Conservation (phyloP, 2,113 vertebrate species). For the Lasiurus cinereus region DNA sequence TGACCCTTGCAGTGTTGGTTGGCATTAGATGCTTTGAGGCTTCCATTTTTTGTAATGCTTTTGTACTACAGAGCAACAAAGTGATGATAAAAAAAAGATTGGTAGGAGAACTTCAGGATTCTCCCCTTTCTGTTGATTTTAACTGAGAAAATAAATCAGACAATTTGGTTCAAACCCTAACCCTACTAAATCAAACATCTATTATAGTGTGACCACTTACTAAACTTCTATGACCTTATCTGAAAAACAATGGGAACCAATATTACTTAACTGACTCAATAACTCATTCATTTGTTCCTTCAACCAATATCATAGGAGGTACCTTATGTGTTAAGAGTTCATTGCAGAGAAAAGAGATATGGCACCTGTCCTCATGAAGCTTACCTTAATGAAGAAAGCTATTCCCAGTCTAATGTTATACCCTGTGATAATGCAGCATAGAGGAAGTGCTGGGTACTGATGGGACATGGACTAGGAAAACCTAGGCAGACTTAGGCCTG, state of each 20-base stretch:
- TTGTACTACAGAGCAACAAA: neutral
- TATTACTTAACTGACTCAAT: neutral
- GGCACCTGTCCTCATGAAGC: neutral
- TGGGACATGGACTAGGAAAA: neutral
- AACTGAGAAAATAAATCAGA: neutral
- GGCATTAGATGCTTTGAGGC: neutral
- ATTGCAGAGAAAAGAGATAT: neutral
- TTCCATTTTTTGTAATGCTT: neutral
- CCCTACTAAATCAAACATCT: neutral
- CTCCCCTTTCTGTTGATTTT: neutral
- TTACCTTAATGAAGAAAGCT: neutral
- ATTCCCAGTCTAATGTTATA: neutral
- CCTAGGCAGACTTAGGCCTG: too few species aligned
- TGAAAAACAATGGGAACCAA: neutral
- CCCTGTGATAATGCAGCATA: neutral
- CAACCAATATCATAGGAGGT: neutral
- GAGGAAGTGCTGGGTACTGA: neutral
- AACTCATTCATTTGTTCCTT: constrained; percentile 18
- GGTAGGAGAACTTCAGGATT: neutral
- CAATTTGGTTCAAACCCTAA: neutral
- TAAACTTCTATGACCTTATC: neutral
- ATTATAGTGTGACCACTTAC: neutral
- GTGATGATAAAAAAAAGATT: neutral
- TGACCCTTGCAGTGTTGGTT: neutral
- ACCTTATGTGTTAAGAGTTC: neutral